Evolutionary conservation across 1,140 invertebrate species (phyloP).

Genomic region (Micrasema minimum): DNA sequence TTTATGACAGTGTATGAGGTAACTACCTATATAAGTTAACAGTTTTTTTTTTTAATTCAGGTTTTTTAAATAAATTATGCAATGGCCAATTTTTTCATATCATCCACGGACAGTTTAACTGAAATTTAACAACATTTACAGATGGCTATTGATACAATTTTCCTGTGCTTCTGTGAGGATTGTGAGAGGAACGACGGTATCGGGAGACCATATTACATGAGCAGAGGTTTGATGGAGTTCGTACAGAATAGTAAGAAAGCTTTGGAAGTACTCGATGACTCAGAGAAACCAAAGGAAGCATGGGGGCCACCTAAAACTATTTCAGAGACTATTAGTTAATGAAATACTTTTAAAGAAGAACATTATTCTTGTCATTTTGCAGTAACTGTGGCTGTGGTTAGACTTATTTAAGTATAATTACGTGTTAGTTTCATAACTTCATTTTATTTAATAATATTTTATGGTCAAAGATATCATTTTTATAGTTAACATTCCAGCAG

Average conservation of each 20-base stretch:
- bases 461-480: no score
- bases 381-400: constrained; percentile 4
- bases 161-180: constrained; percentile 87
- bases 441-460: no score
- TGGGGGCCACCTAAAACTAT: constrained; percentile 47
- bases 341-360: background rate
- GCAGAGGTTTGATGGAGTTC: constrained; percentile 77
- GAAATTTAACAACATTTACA: constrained; percentile 60
- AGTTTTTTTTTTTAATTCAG: no score
- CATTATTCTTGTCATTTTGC: background rate
- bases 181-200: constrained; percentile 80
- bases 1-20: constrained; percentile 86
- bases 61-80: no score
- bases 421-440: no score
- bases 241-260: constrained; percentile 75
- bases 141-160: constrained; percentile 87
- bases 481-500: no score
- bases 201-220: constrained; percentile 79
- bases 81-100: no score
- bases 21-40: no score
- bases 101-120: no score
- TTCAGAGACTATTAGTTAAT: constrained; percentile 39
- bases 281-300: constrained; percentile 42
- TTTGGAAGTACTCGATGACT: constrained; percentile 54
- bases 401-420: constrained; percentile 10